Evolutionary conservation across 2,113 vertebrate species (phyloP), one percentile per base, ranked within the genome.

Genomic region (Narcine bancroftii): DNA sequence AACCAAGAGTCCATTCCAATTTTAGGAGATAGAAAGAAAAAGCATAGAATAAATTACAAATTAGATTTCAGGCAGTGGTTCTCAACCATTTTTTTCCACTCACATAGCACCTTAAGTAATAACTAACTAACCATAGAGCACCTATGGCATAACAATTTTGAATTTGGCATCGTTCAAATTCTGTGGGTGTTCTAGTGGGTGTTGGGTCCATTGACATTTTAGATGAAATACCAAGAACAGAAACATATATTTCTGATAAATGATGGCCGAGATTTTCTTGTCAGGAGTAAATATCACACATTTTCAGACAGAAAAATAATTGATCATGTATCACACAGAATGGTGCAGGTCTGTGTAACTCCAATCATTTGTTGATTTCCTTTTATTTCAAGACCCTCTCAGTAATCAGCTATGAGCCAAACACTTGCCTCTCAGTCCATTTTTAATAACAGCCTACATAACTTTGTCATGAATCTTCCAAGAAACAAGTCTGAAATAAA

Each of bases 281-380:
- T 36, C 29, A 60, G 33, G 53, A 60, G 53, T 87, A 87, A 87
- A n/a, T 36, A 60, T 6, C 19, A 63, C 53, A 29, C 81, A 87
- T 21, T 87, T 87, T 79, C 56, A 60, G 33, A 63, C 36, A 63
- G 33, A 5, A 26, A 33, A 36, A 53, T 87, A 87, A 87, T 87
- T 87, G 81, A 60, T 87, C n/a, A 87, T 60, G 24, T 36, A 36
- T 87, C 53, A 87, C 60, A 63, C n/a, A n/a, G 56, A 87, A 87
- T 87, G 81, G n/a, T 87, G 81, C 33, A n/a, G 81, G 81, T 60
- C 53, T 60, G 53, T 83, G 53, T 60, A 87, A 87, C 50, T 87
- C n/a, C 33, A 87, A 87, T 60, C 81, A 87, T 87, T 56, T 60
- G 81, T 87, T 87, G 81, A 87, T 36, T 87, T 87, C 53, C 53